phyloP scores from a whole-genome alignment of 2,113 vertebrate species.

The Dasyprocta punctata region DNA sequence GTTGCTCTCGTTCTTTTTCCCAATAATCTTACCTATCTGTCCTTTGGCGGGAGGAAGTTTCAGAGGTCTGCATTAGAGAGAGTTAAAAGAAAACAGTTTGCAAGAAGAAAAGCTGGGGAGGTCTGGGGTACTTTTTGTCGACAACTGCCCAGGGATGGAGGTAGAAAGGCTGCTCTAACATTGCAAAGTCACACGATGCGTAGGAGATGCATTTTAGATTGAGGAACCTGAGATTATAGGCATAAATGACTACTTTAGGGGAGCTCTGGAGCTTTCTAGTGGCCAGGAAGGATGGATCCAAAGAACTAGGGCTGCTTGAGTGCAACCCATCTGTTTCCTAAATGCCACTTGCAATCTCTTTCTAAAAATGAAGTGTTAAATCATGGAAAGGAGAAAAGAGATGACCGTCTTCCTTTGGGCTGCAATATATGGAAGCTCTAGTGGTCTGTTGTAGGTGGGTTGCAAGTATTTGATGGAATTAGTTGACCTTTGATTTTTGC shows the following conservation, averaged over 20 bases:
- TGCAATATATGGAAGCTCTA: neutral
- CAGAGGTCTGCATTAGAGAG: neutral
- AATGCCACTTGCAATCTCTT: neutral
- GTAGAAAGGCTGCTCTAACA: neutral
- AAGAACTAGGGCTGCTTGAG: neutral
- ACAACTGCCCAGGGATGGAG: no score
- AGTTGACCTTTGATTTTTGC: neutral
- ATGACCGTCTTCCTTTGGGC: neutral
- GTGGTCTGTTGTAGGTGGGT: neutral
- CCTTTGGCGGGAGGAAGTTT: neutral
- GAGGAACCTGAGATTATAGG: neutral
- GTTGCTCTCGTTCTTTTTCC: slow-evolving; percentile 41
- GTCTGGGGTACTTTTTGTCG: neutral
- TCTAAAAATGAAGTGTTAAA: slow-evolving; percentile 51
- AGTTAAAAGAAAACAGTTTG: neutral
- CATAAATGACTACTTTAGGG: neutral
- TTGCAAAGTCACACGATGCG: no score
- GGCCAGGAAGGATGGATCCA: neutral
- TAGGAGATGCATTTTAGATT: neutral
- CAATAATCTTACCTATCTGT: slow-evolving; percentile 56
- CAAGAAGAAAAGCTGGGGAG: neutral
- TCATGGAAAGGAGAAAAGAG: neutral
- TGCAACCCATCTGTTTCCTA: neutral
- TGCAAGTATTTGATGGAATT: neutral
- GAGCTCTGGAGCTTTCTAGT: neutral